Evolutionary conservation across 1,140 invertebrate species (phyloP).

Genomic region (Batillaria attramentaria): DNA sequence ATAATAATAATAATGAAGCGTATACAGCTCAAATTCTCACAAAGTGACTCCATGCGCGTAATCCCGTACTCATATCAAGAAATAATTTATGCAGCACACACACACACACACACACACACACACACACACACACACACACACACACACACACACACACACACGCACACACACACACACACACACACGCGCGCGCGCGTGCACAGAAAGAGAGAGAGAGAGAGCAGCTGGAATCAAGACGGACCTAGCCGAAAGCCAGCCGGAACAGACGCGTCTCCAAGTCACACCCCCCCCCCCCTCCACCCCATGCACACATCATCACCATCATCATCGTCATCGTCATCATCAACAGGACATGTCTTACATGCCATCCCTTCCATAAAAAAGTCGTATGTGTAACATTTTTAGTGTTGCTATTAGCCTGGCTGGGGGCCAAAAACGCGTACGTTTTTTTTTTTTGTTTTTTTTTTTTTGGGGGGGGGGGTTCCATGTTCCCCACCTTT

Average conservation of each 20-base stretch:
- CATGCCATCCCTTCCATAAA: background rate
- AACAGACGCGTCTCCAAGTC: background rate
- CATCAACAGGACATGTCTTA: background rate
- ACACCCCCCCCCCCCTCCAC: background rate
- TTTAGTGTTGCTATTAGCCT: background rate
- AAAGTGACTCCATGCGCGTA: background rate
- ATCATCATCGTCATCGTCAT: background rate
- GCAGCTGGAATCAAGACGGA: background rate
- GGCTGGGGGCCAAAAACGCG: background rate
- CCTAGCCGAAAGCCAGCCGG: background rate
- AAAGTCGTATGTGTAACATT: background rate
- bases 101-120: constrained; percentile 16
- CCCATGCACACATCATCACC: background rate
- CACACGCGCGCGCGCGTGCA: background rate
- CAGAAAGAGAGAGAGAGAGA: background rate
- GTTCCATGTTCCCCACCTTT: too few relatives aligned
- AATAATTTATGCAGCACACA: background rate
- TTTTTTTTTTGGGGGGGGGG: too few relatives aligned
- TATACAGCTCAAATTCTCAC: background rate
- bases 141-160: background rate
- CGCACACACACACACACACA: background rate
- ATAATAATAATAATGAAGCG: too few relatives aligned
- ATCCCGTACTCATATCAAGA: background rate
- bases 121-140: constrained; percentile 1
- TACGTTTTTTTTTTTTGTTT: background rate